These are phyloP conservation scores for Ectemnius continuus DNA, from an alignment of 2,888 invertebrate genomes.

Conservation along the genomic window DNA sequence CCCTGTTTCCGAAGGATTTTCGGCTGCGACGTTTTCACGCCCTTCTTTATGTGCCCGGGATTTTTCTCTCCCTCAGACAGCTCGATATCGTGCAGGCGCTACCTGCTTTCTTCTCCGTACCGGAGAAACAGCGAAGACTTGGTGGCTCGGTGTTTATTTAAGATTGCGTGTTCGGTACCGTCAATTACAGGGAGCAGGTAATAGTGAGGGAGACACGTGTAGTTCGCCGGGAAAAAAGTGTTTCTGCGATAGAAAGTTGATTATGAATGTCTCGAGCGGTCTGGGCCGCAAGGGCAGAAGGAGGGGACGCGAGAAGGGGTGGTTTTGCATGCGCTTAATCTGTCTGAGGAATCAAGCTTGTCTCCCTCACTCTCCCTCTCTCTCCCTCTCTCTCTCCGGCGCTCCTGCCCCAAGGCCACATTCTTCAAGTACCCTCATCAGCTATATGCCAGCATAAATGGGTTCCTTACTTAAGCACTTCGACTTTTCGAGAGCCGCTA, in stretches of 20 bases:
- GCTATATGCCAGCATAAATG: constrained; percentile 23
- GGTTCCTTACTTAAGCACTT: constrained; percentile 33
- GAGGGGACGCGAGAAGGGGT: constrained; percentile 16
- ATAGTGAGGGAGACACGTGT: too few species aligned
- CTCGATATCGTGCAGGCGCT: neutral
- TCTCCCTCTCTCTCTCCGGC: too few species aligned
- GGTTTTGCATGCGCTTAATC: constrained; percentile 43
- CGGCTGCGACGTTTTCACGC: neutral
- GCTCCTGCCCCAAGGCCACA: constrained; percentile 29
- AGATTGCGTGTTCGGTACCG: neutral
- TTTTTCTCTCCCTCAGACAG: neutral
- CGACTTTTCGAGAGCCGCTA: constrained; percentile 25
- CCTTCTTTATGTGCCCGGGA: neutral
- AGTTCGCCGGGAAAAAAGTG: too few species aligned
- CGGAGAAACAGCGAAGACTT: neutral
- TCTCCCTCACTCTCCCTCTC: constrained; percentile 3
- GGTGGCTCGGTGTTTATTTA: neutral
- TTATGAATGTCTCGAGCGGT: neutral
- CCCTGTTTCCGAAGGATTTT: constrained; percentile 19
- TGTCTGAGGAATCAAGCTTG: constrained; percentile 29
- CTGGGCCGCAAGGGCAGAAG: constrained; percentile 4
- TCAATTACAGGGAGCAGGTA: neutral
- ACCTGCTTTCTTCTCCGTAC: neutral
- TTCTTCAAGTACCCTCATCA: constrained; percentile 24
- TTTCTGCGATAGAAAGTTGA: neutral